These are phyloP conservation scores for Melanerpes aurifrons DNA, from an alignment of 2,113 vertebrate genomes.

Conservation along the genomic window DNA sequence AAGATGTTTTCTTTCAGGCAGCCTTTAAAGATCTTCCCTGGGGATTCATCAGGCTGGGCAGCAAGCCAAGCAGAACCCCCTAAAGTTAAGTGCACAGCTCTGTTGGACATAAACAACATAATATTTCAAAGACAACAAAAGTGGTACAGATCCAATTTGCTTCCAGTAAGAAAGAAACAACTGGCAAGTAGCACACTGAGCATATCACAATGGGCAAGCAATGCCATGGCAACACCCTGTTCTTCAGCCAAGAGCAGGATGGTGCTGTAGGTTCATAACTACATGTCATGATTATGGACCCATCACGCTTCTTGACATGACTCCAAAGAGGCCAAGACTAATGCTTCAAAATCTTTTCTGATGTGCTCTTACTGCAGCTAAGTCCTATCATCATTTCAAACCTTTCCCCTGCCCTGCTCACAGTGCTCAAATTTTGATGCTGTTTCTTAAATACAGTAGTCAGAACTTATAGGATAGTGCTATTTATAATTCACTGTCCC, in stretches of 20 bases:
- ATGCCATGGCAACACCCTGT: not conserved
- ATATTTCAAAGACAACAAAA: constrained; percentile 34
- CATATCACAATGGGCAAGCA: not conserved
- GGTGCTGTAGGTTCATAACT: accelerated
- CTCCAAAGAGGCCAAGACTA: not conserved
- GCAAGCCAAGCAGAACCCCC: constrained; percentile 58
- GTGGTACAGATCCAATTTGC: not conserved
- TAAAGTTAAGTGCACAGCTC: constrained; percentile 45
- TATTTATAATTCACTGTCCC: not conserved
- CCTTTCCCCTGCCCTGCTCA: not conserved
- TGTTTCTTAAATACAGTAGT: not conserved
- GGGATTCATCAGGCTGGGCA: constrained; percentile 46
- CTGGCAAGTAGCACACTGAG: not conserved
- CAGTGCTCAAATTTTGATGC: not conserved
- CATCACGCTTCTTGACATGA: not conserved
- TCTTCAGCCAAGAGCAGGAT: not conserved
- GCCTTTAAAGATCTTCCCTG: constrained; percentile 34
- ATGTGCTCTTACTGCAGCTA: not conserved
- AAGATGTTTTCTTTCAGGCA: constrained; percentile 45
- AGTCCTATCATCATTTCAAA: not conserved
- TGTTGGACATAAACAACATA: constrained; percentile 36
- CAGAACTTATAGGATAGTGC: not conserved
- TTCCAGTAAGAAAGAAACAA: constrained; percentile 9
- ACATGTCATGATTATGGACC: not conserved
- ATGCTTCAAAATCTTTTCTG: not conserved